Evolutionary conservation across 2,888 invertebrate species (phyloP), one percentile per base, ranked within the genome.

Genomic region (Abscondita cerata): DNA sequence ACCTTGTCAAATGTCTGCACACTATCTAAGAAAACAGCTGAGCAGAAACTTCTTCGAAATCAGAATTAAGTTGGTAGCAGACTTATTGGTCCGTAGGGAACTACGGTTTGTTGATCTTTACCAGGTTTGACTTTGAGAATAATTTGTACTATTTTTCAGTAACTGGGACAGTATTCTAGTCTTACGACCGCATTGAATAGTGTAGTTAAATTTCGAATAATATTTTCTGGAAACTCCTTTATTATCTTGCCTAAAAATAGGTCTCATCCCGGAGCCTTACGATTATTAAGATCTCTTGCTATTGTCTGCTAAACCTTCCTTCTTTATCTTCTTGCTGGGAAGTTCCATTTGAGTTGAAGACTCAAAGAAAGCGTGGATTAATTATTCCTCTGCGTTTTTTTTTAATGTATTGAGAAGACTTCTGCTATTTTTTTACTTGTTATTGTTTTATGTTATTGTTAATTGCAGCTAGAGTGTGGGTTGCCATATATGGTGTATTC

Each of bases 111-210:
- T 31, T 44, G 15, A n/a, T 15, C 46, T 16, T 25, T 54, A 11
- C n/a, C 46, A 33, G 33, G 55, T 54, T 46, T 54, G 2, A 19
- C 31, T 41, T 11, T 53, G 38, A 41, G 18, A 19, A 52, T 51
- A 51, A 51, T 51, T 33, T 36, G 9, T n/a, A 16, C 16, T 25
- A 40, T 33, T 13, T 53, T 53, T 44, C 8, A 44, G 8, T 9
- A 4, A 11, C n/a, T 15, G 5, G 19, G 36, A 36, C 36, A 56
- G 16, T 56, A 33, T 9, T 48, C 20, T 48, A 48, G n/a, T 47
- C 18, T 48, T 56, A 56, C 2, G 6, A 25, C 48, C 48, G 48
- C 56, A 36, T 48, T 56, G 48, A 56, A 56, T 16, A 47, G 25
- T 25, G 15, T 25, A 47, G 47, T 25, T 44, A 44, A 19, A n/a